These are phyloP conservation scores for Octonoba sinensis DNA, from an alignment of 2,888 invertebrate species.

Conservation along the genomic window DNA sequence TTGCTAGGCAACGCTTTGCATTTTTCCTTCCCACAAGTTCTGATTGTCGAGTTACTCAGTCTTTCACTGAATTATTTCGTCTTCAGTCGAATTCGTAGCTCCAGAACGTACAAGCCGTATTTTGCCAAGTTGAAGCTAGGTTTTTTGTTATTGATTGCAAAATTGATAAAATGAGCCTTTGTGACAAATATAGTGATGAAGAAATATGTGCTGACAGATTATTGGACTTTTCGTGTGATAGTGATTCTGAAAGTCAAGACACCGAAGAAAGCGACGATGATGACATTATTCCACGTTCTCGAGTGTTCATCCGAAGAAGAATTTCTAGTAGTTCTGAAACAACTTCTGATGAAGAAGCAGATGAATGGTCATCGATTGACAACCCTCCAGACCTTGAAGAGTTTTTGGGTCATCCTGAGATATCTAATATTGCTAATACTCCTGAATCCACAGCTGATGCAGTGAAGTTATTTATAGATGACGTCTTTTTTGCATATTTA, in stretches of 20 bases:
- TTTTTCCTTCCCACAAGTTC: too few relatives aligned
- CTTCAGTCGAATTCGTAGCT: background rate
- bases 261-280: slow-evolving; percentile 6
- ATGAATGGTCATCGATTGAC: slow-evolving; percentile 6
- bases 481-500: slow-evolving; percentile 14
- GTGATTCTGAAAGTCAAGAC: slow-evolving; percentile 1
- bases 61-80: background rate
- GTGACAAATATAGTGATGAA: background rate
- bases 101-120: background rate
- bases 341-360: background rate
- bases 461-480: slow-evolving; percentile 6
- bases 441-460: slow-evolving; percentile 17
- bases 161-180: background rate
- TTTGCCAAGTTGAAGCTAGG: too few relatives aligned
- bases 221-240: background rate
- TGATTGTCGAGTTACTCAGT: slow-evolving; percentile 2
- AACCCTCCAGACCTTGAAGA: slow-evolving; percentile 6
- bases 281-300: slow-evolving; percentile 5
- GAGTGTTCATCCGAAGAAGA: background rate
- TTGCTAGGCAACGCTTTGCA: too few relatives aligned
- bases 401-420: background rate
- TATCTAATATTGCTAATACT: background rate
- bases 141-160: too few relatives aligned
- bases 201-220: background rate
- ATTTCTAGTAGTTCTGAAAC: background rate